These are phyloP conservation scores for Cephonodes hylas DNA, from an alignment of 2,888 invertebrate genomes.

Conservation along the genomic window DNA sequence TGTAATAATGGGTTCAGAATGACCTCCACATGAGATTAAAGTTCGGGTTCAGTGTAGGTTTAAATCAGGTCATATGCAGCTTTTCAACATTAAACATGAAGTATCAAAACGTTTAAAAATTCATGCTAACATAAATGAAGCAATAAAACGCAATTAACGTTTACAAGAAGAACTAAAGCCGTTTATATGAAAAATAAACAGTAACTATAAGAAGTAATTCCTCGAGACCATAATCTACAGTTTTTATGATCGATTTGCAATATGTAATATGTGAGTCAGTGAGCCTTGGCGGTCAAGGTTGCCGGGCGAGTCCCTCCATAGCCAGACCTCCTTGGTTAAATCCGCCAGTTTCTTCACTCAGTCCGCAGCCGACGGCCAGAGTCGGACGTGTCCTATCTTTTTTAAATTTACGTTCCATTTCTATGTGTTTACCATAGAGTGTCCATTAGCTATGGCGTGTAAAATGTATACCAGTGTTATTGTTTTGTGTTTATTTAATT, in stretches of 20 bases:
- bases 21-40: too few relatives aligned
- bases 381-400: neutral
- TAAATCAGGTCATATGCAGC: too few relatives aligned
- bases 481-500: slow-evolving; percentile 14
- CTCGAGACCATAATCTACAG: neutral
- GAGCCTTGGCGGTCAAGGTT: slow-evolving; percentile 67
- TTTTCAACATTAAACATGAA: too few relatives aligned
- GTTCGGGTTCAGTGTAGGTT: too few relatives aligned
- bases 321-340: neutral
- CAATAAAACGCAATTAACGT: too few relatives aligned
- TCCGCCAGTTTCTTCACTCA: slow-evolving; percentile 12
- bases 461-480: slow-evolving; percentile 11
- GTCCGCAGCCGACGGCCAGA: slow-evolving; percentile 6
- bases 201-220: neutral
- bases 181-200: neutral
- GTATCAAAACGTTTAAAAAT: too few relatives aligned
- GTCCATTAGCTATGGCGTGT: neutral
- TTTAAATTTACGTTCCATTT: neutral
- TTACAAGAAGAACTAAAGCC: too few relatives aligned
- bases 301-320: slow-evolving; percentile 23
- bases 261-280: slow-evolving; percentile 49
- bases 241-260: neutral
- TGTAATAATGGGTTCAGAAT: too few relatives aligned
- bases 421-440: neutral
- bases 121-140: too few relatives aligned